Conservation (phyloP, 2,888 invertebrate genomes). For the Idaea dimidiata region DNA sequence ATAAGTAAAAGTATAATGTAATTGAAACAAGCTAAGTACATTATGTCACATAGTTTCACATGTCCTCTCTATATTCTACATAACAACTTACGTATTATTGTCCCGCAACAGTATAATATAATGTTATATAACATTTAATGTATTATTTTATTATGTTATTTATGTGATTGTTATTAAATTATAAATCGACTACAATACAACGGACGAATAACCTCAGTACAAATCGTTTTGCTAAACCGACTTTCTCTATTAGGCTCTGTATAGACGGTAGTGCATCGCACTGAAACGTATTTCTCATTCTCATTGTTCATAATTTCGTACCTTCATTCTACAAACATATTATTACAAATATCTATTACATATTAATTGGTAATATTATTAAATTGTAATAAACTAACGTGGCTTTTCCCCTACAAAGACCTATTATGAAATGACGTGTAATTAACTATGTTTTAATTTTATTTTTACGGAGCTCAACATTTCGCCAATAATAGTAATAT, state of each 20-base stretch:
- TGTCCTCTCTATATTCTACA: background rate
- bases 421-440: too few species aligned
- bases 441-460: too few species aligned
- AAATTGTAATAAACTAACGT: too few species aligned
- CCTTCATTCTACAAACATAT: too few species aligned
- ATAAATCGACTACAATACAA: background rate
- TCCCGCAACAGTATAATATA: background rate
- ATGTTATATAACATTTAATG: background rate
- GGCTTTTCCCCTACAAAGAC: too few species aligned
- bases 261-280: background rate
- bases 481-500: too few species aligned
- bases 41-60: background rate
- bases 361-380: too few species aligned
- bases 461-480: too few species aligned
- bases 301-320: background rate
- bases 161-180: background rate
- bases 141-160: background rate
- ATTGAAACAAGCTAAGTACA: background rate
- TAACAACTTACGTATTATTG: background rate
- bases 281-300: background rate
- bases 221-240: conserved; percentile 1
- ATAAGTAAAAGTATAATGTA: too few species aligned
- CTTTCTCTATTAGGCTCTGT: background rate
- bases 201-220: background rate
- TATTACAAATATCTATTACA: too few species aligned